These are phyloP conservation scores for Elephantulus edwardii DNA, from an alignment of 2,113 vertebrate species.

Conservation along the genomic window DNA sequence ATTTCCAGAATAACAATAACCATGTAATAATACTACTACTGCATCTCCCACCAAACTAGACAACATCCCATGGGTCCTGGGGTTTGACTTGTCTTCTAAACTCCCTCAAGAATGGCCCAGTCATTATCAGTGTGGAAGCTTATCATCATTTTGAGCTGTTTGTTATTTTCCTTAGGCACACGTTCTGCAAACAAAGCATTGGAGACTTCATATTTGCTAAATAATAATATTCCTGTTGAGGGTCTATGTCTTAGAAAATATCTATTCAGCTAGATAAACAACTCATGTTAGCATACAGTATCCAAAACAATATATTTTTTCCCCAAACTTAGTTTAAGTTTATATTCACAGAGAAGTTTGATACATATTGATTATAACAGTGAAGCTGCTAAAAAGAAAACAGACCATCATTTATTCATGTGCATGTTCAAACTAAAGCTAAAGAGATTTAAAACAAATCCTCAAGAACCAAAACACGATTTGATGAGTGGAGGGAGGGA, in stretches of 20 bases:
- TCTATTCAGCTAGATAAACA: not conserved
- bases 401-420: no score
- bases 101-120: not conserved
- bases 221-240: slow-evolving; percentile 3
- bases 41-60: not conserved
- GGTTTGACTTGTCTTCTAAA: not conserved
- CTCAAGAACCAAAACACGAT: no score
- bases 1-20: slow-evolving; percentile 38
- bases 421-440: no score
- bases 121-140: not conserved
- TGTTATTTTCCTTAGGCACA: not conserved
- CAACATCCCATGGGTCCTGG: not conserved
- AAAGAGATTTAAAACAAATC: no score
- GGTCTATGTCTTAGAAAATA: slow-evolving; percentile 25
- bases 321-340: no score
- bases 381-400: no score
- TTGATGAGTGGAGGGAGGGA: no score
- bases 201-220: not conserved
- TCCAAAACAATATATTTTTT: not conserved
- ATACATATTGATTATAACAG: no score
- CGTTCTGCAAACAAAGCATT: not conserved
- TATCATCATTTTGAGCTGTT: not conserved
- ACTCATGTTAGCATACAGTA: not conserved
- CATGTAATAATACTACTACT: not conserved
- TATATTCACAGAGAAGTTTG: no score